Evolutionary conservation across 64 coral and sea anemone species (phyloP).

Genomic region (Trachythela sp.): DNA sequence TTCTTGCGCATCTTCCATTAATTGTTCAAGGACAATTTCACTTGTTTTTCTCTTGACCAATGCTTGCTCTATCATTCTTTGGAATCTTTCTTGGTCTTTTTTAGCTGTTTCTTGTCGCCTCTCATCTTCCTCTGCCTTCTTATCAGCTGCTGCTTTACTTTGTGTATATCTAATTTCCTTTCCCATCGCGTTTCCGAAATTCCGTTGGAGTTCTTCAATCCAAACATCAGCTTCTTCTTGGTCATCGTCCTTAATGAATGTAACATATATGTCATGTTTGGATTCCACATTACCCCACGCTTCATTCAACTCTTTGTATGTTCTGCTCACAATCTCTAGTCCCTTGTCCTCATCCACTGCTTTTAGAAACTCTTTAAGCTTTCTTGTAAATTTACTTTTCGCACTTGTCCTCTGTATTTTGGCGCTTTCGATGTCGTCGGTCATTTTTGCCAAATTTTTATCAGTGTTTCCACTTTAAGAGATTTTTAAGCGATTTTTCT

Average conservation of each 20-base stretch:
- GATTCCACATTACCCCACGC: background rate
- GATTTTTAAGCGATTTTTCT: no score
- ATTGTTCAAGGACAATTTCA: no score
- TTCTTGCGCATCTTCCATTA: no score
- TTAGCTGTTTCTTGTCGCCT: background rate
- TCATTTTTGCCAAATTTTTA: no score
- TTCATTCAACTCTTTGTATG: background rate
- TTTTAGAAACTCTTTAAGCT: background rate
- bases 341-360: background rate
- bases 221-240: background rate
- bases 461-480: no score
- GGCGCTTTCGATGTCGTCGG: no score
- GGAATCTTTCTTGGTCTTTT: no score
- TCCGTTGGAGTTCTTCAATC: slow-evolving; percentile 8
- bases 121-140: background rate
- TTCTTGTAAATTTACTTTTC: no score
- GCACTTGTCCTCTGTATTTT: no score
- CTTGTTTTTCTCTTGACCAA: background rate
- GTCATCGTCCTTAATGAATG: background rate
- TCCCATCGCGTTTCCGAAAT: background rate
- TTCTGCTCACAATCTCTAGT: background rate
- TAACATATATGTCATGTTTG: slow-evolving; percentile 11
- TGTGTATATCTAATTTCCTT: background rate
- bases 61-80: no score
- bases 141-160: background rate